Percentiles rank a stretch among this genome's conserved stretches.
Evolutionary conservation across 2,113 vertebrate genomes (phyloP).

Genomic region (Tychaedon coryphoeus): DNA sequence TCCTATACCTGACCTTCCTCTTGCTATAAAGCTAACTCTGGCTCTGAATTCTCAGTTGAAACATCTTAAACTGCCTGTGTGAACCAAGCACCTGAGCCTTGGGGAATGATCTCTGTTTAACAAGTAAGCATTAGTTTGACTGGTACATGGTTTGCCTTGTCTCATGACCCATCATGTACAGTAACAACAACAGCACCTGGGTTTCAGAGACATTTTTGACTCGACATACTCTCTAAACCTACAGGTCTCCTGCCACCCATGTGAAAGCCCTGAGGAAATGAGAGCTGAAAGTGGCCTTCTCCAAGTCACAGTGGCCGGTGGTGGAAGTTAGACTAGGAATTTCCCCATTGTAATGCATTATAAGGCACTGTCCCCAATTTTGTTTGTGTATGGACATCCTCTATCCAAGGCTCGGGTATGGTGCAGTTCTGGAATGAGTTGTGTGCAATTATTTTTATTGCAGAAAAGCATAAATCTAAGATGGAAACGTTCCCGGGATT

Average conservation of each 20-base stretch:
- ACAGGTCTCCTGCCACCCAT: not conserved
- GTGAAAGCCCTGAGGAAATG: not conserved
- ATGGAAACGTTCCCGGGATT: not conserved
- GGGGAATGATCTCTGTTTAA: not conserved
- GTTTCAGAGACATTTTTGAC: not conserved
- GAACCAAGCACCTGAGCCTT: not conserved
- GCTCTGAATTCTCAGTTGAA: not conserved
- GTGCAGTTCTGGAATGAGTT: not conserved
- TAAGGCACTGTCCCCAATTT: not conserved
- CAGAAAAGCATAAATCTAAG: not conserved
- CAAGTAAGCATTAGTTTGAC: not conserved
- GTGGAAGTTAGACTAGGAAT: not conserved
- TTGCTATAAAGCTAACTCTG: not conserved
- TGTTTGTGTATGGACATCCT: not conserved
- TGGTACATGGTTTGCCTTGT: not conserved
- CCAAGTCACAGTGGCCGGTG: accelerated
- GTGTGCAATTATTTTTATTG: not conserved
- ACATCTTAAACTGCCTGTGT: not conserved
- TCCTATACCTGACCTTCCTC: not conserved
- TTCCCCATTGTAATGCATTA: not conserved
- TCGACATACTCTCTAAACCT: not conserved
- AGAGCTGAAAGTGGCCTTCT: not conserved
- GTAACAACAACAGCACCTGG: not conserved
- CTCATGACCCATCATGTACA: not conserved
- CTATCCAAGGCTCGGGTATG: not conserved